phyloP scores from a whole-genome alignment of 2,113 vertebrate species.

The Neolamprologus brichardi region DNA sequence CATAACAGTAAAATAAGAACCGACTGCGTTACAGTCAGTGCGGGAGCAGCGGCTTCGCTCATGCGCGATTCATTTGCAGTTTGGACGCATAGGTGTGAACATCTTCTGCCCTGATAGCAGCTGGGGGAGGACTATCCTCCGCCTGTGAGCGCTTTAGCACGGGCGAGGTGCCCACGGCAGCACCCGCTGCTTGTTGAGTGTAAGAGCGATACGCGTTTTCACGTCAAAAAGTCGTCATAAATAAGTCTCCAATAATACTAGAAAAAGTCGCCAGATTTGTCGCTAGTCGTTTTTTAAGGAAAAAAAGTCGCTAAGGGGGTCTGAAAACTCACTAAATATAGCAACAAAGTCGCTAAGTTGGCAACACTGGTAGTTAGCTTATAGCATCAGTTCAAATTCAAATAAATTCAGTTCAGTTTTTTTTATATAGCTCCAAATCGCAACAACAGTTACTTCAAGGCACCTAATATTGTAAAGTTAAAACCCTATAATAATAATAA shows the following conservation, averaged over 20 bases:
- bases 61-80: no score
- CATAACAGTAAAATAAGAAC: no score
- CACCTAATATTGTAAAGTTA: background rate
- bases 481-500: background rate
- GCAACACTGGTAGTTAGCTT: background rate
- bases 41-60: no score
- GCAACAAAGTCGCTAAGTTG: background rate
- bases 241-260: background rate
- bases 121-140: no score
- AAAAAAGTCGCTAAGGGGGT: background rate
- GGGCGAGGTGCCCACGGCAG: no score
- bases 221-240: no score
- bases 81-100: no score
- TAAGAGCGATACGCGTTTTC: no score
- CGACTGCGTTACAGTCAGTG: no score
- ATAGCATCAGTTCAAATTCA: background rate
- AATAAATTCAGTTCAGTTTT: background rate
- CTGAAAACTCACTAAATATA: background rate
- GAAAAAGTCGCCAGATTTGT: background rate
- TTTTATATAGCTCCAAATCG: background rate
- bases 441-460: background rate
- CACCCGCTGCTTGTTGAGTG: no score
- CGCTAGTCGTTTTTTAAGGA: accelerated
- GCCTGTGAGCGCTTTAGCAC: accelerated
- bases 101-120: no score